phyloP scores from a whole-genome alignment of 2,797 vertebrate species.

The Esox masquinongy region DNA sequence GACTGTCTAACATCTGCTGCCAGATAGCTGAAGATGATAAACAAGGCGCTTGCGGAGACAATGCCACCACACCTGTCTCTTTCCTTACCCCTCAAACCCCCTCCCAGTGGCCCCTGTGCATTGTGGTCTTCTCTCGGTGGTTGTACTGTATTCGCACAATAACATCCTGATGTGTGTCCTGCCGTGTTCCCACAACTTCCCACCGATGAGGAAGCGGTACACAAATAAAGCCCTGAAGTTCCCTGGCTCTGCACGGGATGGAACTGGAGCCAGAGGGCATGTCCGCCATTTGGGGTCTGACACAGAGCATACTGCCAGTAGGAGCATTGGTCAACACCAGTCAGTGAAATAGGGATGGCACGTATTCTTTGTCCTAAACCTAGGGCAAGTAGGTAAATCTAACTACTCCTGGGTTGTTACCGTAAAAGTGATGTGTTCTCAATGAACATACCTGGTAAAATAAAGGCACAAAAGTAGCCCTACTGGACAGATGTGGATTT shows the following conservation, averaged over 20 bases:
- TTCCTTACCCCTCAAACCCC: slow-evolving; percentile 10
- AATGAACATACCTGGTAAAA: neutral
- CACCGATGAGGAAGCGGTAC: slow-evolving; percentile 32
- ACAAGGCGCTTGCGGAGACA: slow-evolving; percentile 30
- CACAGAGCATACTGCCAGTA: neutral
- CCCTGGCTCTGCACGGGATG: neutral
- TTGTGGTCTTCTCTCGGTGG: slow-evolving; percentile 40
- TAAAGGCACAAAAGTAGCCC: neutral
- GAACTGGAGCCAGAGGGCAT: slow-evolving; percentile 8
- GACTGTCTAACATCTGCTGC: slow-evolving; percentile 5
- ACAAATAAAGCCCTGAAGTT: slow-evolving; percentile 34
- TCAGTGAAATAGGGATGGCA: neutral
- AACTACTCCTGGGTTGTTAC: too few species aligned
- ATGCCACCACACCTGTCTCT: slow-evolving; percentile 21
- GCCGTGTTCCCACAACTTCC: slow-evolving; percentile 36
- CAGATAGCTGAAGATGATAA: slow-evolving; percentile 31
- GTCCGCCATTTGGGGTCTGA: slow-evolving; percentile 12
- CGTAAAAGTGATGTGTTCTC: too few species aligned
- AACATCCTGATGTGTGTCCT: slow-evolving; percentile 50
- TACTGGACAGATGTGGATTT: neutral
- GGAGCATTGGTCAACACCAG: neutral
- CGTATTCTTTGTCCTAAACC: neutral
- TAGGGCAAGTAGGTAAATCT: neutral
- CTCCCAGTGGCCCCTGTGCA: slow-evolving; percentile 21
- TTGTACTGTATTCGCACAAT: slow-evolving; percentile 42